phyloP scores from a whole-genome alignment of 2,797 vertebrate species.

The Serranus cabrilla region DNA sequence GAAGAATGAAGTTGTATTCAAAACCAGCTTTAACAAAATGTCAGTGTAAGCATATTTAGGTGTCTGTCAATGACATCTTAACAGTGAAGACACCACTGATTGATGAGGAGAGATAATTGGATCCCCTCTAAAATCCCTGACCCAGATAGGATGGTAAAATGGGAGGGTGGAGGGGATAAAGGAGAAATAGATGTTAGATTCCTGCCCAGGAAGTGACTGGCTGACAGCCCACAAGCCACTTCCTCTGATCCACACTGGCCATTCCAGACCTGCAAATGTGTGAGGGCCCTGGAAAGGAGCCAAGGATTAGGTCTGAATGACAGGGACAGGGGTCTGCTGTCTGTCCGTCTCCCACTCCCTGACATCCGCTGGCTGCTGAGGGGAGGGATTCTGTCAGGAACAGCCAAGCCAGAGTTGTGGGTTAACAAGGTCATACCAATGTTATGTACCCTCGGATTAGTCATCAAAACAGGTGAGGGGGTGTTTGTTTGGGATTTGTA shows the following conservation, averaged over 20 bases:
- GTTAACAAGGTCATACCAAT: constrained; percentile 58
- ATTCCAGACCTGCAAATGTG: constrained; percentile 71
- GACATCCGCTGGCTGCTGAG: constrained; percentile 18
- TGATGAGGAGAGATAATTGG: constrained; percentile 54
- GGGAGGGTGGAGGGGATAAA: constrained; percentile 43
- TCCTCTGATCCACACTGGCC: constrained; percentile 69
- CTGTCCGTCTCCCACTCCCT: constrained; percentile 39
- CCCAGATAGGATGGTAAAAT: constrained; percentile 42
- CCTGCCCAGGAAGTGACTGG: constrained; percentile 59
- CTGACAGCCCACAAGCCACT: constrained; percentile 63
- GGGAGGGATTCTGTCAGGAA: constrained; percentile 20
- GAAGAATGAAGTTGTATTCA: constrained; percentile 1
- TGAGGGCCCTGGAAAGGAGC: constrained; percentile 67
- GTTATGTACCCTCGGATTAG: constrained; percentile 54
- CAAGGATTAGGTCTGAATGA: constrained; percentile 80
- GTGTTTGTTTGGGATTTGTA: constrained; percentile 45
- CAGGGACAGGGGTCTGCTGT: constrained; percentile 71
- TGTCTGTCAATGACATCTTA: constrained; percentile 45
- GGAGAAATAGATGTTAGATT: constrained; percentile 55
- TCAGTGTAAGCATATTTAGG: constrained; percentile 27
- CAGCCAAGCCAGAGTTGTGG: constrained; percentile 38
- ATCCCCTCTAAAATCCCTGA: constrained; percentile 55
- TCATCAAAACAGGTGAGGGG: constrained; percentile 50
- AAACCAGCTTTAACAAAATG: constrained; percentile 35
- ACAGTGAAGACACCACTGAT: constrained; percentile 41